Evolutionary conservation across 1,140 invertebrate species (phyloP).

Genomic region (Diuraphis noxia): DNA sequence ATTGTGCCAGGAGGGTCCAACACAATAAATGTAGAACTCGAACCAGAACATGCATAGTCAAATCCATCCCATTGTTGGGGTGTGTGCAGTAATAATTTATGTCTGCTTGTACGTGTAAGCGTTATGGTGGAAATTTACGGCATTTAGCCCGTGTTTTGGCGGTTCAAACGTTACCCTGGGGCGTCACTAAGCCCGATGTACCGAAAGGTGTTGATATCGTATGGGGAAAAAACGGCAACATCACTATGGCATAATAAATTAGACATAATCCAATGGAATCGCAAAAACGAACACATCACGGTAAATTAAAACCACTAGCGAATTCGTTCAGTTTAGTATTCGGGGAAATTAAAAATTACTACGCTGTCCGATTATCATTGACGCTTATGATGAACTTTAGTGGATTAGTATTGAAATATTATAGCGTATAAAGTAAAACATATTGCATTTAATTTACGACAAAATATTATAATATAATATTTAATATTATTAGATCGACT

Average conservation of each 20-base stretch:
- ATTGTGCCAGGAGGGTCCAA: neutral
- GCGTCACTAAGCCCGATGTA: constrained; percentile 33
- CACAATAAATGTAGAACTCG: constrained; percentile 51
- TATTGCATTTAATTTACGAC: neutral
- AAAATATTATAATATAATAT: neutral
- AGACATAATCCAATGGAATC: constrained; percentile 28
- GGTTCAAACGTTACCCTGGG: constrained; percentile 48
- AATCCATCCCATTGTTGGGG: constrained; percentile 43
- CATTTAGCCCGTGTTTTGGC: constrained; percentile 44
- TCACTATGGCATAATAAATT: constrained; percentile 45
- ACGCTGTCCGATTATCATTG: neutral
- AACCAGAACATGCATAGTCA: constrained; percentile 42
- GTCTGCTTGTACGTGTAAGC: constrained; percentile 16
- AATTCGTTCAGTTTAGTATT: neutral
- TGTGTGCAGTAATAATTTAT: constrained; percentile 36
- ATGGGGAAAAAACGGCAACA: constrained; percentile 36
- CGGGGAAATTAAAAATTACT: neutral
- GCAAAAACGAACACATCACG: neutral
- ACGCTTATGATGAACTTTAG: neutral
- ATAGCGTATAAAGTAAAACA: neutral
- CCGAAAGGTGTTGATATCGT: constrained; percentile 43
- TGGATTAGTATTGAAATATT: neutral
- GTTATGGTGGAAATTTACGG: constrained; percentile 47
- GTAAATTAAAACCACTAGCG: constrained; percentile 11
- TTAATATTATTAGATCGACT: neutral